phyloP scores from a whole-genome alignment of 2,113 vertebrate genomes.

The Antennarius striatus region DNA sequence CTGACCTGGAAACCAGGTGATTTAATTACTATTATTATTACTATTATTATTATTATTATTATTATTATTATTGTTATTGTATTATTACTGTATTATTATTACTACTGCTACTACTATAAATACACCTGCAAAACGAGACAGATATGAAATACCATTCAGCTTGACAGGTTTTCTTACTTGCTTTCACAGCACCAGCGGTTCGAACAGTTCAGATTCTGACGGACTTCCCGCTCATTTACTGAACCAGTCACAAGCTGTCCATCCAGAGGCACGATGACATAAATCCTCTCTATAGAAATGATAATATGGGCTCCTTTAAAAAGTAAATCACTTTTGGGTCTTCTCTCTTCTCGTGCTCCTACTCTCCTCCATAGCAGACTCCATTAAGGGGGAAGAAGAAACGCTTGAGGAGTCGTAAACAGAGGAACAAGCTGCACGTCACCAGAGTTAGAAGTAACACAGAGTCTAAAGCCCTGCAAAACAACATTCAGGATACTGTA shows the following conservation, averaged over 20 bases:
- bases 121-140: not conserved
- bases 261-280: slow-evolving; percentile 39
- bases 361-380: slow-evolving; percentile 35
- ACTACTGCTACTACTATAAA: too few relatives aligned
- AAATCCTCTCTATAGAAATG: not conserved
- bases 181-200: slow-evolving; percentile 85
- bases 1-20: slow-evolving; percentile 91
- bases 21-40: not conserved
- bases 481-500: slow-evolving; percentile 36
- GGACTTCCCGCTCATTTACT: slow-evolving; percentile 78
- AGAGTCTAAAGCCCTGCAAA: slow-evolving; percentile 30
- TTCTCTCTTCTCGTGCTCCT: not conserved
- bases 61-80: too few relatives aligned
- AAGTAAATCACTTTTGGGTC: not conserved
- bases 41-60: too few relatives aligned
- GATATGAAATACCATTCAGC: not conserved
- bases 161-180: slow-evolving; percentile 17
- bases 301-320: not conserved
- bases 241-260: slow-evolving; percentile 47
- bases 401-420: slow-evolving; percentile 75
- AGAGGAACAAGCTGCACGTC: slow-evolving; percentile 70
- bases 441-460: slow-evolving; percentile 13
- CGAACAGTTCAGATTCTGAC: slow-evolving; percentile 87
- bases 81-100: too few relatives aligned
- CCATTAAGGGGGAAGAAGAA: slow-evolving; percentile 73